Evolutionary conservation across 2,888 invertebrate genomes (phyloP), one percentile per base, ranked within the genome.

Genomic region (Eilema sororculum): DNA sequence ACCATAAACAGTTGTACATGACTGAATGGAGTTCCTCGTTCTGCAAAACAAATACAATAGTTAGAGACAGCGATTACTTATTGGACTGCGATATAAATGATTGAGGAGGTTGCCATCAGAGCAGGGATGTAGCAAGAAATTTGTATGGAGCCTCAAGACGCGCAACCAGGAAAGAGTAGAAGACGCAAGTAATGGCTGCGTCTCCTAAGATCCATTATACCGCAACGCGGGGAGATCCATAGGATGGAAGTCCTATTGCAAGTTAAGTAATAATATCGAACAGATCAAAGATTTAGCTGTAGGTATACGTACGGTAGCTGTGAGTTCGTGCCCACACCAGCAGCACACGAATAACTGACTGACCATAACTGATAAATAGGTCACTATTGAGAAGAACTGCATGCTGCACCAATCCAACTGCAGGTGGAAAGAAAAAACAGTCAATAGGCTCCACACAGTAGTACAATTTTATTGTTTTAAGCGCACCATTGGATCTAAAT

Each of bases 271-370:
- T 8, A 33, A 37, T 10, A 37, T 10, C 0, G 0, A 41, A 41
- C 16, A 41, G 16, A 41, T 10, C 33, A 66, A 52, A 28, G 4
- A 10, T 12, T 57, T 1, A n/a, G 16, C 0, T 28, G 1, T 56
- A 57, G n/a, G 9, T 60, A 86, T 60, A 86, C 88, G 86, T 77
- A 93, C 93, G 52, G 89, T 90, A n/a, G 90, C 90, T 22, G 94
- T 95, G 63, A 96, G 90, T 68, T 93, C 92, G 68, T 96, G 94
- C 0, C 96, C 96, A 78, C 96, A 96, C 91, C 95, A 96, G 77
- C 96, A 96, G 74, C 95, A 93, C 2, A 96, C 87, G 69, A 92
- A 95, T 13, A 96, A 88, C 81, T 96, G 96, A 71, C 94, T 88
- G 52, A 95, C 91, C 90, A 96, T 96, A 24, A 95, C 94, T 0